Evolutionary conservation across 2,113 vertebrate species (phyloP), one percentile per base, ranked within the genome.

Genomic region (Accipiter cooperii): DNA sequence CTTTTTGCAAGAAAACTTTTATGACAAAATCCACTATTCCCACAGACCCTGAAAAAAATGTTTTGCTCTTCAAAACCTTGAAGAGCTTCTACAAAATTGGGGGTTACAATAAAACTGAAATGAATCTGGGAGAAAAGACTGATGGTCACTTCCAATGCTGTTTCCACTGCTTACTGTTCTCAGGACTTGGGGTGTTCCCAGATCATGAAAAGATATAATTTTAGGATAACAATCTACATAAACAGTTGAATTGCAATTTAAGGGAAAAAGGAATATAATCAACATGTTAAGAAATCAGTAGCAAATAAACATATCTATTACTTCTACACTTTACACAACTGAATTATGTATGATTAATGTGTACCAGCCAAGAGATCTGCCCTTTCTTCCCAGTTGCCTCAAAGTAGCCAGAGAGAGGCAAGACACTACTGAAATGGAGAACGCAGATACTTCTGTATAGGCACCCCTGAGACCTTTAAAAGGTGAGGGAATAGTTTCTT

Each of bases 21-120:
- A n/a, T 31, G 8, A 71, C 8, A 88, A 90, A 79, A 57, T 31
- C 20, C 19, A 28, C 25, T 61, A 40, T 89, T 79, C 60, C 66
- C 13, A 52, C 6, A 68, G 60, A 17, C 7, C 4, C 20, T 24
- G 11, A 20, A 55, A 93, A 63, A 64, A 46, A 12, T 0, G 2
- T 6, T 74, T 84, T 52, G 8, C 4, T 81, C 13, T 54, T 81
- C 68, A 84, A 51, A 74, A 92, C 31, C 17, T 63, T 82, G 31
- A 58, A 46, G 38, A 79, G 7, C 12, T 85, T 79, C 33, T 61
- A 85, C 10, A 33, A 75, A 61, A 63, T 5, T 51, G 3, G 5
- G 15, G 17, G 44, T 15, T 79, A 42, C 0, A 0, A 52, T 52
- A 65, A 12, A 76, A 38, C 9, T 69, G 1, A 58, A 54, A 21